Percentiles rank a stretch among this genome's conserved stretches.
These are phyloP conservation scores for Xiphorhynchus erythropygius DNA, from an alignment of 2,797 vertebrate genomes.

Conservation along the genomic window DNA sequence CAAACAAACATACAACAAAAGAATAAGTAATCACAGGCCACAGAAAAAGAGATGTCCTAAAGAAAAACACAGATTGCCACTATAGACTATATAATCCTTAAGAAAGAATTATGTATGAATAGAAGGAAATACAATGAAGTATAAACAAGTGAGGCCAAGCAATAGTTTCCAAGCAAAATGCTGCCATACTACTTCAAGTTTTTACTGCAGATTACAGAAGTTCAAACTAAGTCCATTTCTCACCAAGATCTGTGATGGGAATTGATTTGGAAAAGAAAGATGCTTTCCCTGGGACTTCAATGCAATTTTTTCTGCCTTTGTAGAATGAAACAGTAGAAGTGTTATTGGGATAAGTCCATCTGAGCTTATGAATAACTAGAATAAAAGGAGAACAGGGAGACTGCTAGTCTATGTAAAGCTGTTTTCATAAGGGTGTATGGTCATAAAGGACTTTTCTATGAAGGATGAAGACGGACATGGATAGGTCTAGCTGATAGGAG, in stretches of 20 bases:
- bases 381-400: background rate
- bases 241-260: background rate
- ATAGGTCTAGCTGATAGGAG: background rate
- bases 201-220: background rate
- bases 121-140: background rate
- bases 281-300: background rate
- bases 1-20: background rate
- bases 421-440: background rate
- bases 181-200: background rate
- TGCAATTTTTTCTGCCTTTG: background rate
- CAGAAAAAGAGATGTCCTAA: background rate
- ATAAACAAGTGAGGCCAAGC: background rate
- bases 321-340: background rate
- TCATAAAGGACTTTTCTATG: background rate
- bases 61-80: background rate
- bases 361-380: background rate
- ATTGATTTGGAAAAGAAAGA: background rate
- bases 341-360: background rate
- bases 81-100: background rate
- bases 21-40: background rate
- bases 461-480: background rate
- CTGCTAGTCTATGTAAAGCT: background rate
- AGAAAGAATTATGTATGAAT: background rate
- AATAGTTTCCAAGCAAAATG: background rate
- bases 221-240: background rate